Percentiles rank a stretch among this genome's conserved stretches.
Evolutionary conservation across 2,113 vertebrate species (phyloP).

Genomic region (Dicentrarchus labrax): DNA sequence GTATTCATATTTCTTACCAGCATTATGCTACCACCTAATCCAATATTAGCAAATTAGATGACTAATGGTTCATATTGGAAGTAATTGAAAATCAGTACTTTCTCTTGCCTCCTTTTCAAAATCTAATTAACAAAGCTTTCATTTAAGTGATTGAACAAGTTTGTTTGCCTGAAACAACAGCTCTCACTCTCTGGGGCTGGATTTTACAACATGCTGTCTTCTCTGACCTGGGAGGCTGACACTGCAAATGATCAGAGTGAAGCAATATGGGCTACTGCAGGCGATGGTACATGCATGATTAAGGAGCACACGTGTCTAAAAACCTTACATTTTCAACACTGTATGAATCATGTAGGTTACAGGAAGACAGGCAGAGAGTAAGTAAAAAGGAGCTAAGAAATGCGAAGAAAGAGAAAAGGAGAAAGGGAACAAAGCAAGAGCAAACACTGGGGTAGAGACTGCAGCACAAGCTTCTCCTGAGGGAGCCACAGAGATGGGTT

Average conservation of each 20-base stretch:
- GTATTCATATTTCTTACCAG: slow-evolving; percentile 55
- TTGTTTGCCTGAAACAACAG: slow-evolving; percentile 38
- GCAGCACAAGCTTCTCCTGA: slow-evolving; percentile 67
- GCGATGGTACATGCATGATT: slow-evolving; percentile 13
- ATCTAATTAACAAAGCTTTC: slow-evolving; percentile 57
- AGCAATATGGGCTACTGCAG: slow-evolving; percentile 15
- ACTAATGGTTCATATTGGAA: slow-evolving; percentile 70
- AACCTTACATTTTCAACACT: slow-evolving; percentile 9
- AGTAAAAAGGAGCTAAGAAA: neutral
- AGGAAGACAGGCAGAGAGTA: neutral
- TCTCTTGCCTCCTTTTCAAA: slow-evolving; percentile 44
- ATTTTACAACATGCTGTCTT: slow-evolving; percentile 18
- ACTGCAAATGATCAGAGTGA: slow-evolving; percentile 26
- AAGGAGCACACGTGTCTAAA: slow-evolving; percentile 14
- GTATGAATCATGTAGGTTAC: neutral
- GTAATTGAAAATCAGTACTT: slow-evolving; percentile 71
- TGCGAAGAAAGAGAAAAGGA: slow-evolving; percentile 28
- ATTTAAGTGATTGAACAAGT: slow-evolving; percentile 48
- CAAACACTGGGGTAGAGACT: slow-evolving; percentile 59
- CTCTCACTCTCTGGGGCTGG: neutral
- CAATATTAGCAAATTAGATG: slow-evolving; percentile 73
- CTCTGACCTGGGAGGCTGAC: slow-evolving; percentile 30
- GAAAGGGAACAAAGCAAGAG: slow-evolving; percentile 55
- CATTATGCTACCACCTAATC: slow-evolving; percentile 64
- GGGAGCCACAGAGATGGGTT: slow-evolving; percentile 64